Percentiles rank a stretch among this genome's conserved stretches.
phyloP scores from a whole-genome alignment of 2,888 invertebrate genomes.

The Drosophila barbarae region DNA sequence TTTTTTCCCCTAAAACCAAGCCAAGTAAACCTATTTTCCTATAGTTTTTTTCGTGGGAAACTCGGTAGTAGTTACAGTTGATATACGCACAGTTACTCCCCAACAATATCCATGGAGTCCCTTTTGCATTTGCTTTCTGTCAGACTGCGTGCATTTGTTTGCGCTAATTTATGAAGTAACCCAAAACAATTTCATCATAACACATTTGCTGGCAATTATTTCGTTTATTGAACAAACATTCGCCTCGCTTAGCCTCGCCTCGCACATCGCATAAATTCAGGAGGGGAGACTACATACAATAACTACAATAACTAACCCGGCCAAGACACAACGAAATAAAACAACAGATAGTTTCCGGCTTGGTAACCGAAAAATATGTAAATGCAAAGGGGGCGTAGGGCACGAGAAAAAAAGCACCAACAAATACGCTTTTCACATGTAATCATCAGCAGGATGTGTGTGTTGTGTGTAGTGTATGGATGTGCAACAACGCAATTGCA shows the following conservation, averaged over 20 bases:
- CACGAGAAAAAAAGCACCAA: conserved; percentile 27
- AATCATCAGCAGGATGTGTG: conserved; percentile 39
- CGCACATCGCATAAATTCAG: conserved; percentile 67
- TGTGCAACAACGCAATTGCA: conserved; percentile 64
- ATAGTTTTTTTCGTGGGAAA: background rate
- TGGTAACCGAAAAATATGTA: conserved; percentile 71
- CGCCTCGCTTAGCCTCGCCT: conserved; percentile 38
- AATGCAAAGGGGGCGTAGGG: conserved; percentile 44
- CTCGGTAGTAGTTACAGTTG: background rate
- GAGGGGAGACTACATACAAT: conserved; percentile 4
- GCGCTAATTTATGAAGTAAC: conserved; percentile 73
- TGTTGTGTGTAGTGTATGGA: background rate
- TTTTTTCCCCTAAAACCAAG: background rate
- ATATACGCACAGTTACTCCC: conserved; percentile 3
- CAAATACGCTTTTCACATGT: conserved; percentile 43
- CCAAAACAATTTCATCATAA: conserved; percentile 74
- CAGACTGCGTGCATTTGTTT: conserved; percentile 45
- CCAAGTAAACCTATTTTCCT: background rate
- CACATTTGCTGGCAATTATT: conserved; percentile 73
- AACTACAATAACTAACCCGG: conserved; percentile 39
- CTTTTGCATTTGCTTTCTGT: conserved; percentile 3
- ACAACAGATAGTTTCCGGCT: conserved; percentile 47
- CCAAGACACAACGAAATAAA: conserved; percentile 44
- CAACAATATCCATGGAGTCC: background rate
- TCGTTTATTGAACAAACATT: conserved; percentile 73